These are phyloP conservation scores for Diabrotica balteata DNA, from an alignment of 2,888 invertebrate genomes.

Conservation along the genomic window DNA sequence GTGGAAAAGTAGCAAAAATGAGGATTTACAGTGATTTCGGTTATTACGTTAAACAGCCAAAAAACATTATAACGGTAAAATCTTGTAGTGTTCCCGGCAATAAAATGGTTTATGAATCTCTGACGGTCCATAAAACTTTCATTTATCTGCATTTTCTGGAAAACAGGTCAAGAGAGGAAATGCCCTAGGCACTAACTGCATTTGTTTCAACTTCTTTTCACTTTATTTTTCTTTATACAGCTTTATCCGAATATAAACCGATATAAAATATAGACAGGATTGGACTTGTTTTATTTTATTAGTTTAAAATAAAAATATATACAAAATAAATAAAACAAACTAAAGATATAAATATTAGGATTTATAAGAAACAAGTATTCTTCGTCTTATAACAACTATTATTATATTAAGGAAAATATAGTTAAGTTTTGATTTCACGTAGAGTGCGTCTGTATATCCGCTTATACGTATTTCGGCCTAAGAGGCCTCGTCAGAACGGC, in stretches of 20 bases:
- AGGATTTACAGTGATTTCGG: background rate
- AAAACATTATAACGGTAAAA: slow-evolving; percentile 12
- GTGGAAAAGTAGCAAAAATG: too few relatives aligned
- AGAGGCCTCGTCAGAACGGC: too few relatives aligned
- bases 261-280: background rate
- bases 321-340: too few relatives aligned
- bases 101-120: slow-evolving; percentile 45
- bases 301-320: too few relatives aligned
- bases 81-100: slow-evolving; percentile 41
- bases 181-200: slow-evolving; percentile 36
- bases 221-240: slow-evolving; percentile 22
- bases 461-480: too few relatives aligned
- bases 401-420: too few relatives aligned
- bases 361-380: too few relatives aligned
- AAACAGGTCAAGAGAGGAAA: slow-evolving; percentile 38
- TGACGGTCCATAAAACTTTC: slow-evolving; percentile 44
- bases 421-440: too few relatives aligned
- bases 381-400: too few relatives aligned
- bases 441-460: too few relatives aligned
- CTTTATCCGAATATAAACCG: slow-evolving; percentile 6
- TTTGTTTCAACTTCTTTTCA: slow-evolving; percentile 24
- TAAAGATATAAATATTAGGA: too few relatives aligned
- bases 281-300: too few relatives aligned
- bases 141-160: slow-evolving; percentile 41
- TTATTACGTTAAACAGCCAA: slow-evolving; percentile 11